Evolutionary conservation across 2,113 vertebrate genomes (phyloP).

Genomic region (Seriola aureovittata): DNA sequence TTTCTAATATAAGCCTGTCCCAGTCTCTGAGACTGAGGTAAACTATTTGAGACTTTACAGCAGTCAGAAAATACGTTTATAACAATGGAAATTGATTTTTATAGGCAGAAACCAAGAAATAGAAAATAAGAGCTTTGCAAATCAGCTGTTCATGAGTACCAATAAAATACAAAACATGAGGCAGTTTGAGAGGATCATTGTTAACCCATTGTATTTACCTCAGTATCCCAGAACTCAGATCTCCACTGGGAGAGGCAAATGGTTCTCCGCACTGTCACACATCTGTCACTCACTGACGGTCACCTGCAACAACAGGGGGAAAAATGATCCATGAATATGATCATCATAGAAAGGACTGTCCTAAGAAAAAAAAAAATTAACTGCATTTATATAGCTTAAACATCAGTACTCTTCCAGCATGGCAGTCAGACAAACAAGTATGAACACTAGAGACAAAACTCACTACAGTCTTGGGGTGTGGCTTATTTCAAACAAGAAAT

Average conservation of each 20-base stretch:
- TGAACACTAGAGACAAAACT: too few relatives aligned
- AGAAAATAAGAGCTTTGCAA: not conserved
- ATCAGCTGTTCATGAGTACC: not conserved
- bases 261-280: constrained; percentile 88
- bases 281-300: constrained; percentile 88
- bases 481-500: too few relatives aligned
- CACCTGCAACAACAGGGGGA: constrained; percentile 78
- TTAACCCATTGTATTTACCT: constrained; percentile 82
- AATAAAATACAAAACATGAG: constrained; percentile 12
- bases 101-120: too few relatives aligned
- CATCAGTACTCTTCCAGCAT: too few relatives aligned
- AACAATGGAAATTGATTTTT: too few relatives aligned
- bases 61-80: too few relatives aligned
- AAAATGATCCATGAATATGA: constrained; percentile 23
- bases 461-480: too few relatives aligned
- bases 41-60: too few relatives aligned
- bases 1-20: too few relatives aligned
- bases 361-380: not conserved
- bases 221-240: constrained; percentile 89
- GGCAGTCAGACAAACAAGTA: too few relatives aligned
- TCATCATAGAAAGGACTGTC: not conserved
- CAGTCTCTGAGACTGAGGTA: too few relatives aligned
- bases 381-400: too few relatives aligned
- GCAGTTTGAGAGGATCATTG: not conserved
- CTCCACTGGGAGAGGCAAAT: constrained; percentile 86